phyloP scores from a whole-genome alignment of 2,797 vertebrate genomes.

The Octomys mimax region DNA sequence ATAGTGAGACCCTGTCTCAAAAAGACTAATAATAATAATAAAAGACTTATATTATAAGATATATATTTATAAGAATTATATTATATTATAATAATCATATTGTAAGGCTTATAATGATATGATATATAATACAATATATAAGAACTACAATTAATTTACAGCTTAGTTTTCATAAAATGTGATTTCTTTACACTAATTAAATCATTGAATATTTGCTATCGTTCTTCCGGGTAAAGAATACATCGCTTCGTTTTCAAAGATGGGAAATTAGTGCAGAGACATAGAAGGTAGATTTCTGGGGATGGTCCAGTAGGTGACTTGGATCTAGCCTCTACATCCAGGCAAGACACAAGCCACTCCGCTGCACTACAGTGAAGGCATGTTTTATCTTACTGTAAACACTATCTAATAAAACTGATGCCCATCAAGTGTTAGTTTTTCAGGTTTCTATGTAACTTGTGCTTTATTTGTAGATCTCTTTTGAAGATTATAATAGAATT shows the following conservation, averaged over 20 bases:
- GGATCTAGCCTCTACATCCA: neutral
- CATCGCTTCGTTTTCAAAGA: neutral
- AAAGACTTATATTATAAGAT: too few species aligned
- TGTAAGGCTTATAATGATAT: neutral
- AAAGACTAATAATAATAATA: too few species aligned
- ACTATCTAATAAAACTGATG: neutral
- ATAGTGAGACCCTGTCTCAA: too few species aligned
- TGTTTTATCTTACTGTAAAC: neutral
- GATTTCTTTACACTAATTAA: neutral
- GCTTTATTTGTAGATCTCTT: neutral
- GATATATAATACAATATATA: too few species aligned
- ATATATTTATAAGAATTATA: too few species aligned
- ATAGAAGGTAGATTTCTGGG: neutral
- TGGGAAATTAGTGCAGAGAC: neutral
- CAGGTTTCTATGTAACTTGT: neutral
- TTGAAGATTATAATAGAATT: conserved; percentile 16
- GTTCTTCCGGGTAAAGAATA: neutral
- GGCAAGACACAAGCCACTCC: neutral
- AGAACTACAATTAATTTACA: neutral
- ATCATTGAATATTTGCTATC: neutral
- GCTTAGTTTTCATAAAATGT: neutral
- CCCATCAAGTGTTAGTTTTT: neutral
- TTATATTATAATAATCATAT: too few species aligned
- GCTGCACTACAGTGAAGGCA: neutral
- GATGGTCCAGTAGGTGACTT: neutral